Base-by-base conservation (phyloP, 1,140 invertebrate species). In the Hestina assimilis region DNA sequence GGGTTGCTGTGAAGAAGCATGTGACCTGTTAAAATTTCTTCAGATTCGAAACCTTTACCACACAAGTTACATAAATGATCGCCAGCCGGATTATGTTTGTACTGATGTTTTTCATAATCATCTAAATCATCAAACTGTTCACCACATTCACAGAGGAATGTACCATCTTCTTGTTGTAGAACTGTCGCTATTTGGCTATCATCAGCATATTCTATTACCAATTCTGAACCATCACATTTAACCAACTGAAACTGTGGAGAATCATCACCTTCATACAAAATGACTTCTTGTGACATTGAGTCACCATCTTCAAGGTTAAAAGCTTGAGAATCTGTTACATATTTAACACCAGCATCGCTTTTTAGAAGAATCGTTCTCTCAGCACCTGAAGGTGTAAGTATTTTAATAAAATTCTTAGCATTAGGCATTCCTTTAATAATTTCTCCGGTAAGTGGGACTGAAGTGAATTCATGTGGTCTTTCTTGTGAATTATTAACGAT, bases 21-120 rank as follows among this genome's bases (percentile, higher is more conserved):
- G 62, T 95, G 92, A 0, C 94, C 92, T 0, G 91, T 91, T 7
- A 94, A 90, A 1, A 92, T 92, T 64, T 93, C 91, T 55, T 92
- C 83, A 43, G 94, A 92, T 59, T 92, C 91, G 67, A 91, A 91
- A 0, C 84, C 87, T 69, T 90, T 90, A 0, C 87, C 89, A 66
- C 90, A 91, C 4, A 87, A 67, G 40, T 77, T 80, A 55, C 90
- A 91, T 0, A 88, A 69, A 60, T 79, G 68, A 42, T 88, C 89
- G 3, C 82, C 83, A 6, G 70, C 75, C 11, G 76, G 78, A 57
- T 89, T 89, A 52, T 89, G 87, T 28, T 79, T 79, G 17, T 64
- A 59, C 55, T 83, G 80, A 69, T 89, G 89, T 33, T 82, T 81
- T 51, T 88, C 78, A 70, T 85, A 89, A 7, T 79, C 75, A 0